These are phyloP conservation scores for Melinaea menophilus DNA, from an alignment of 2,888 invertebrate genomes.

Conservation along the genomic window DNA sequence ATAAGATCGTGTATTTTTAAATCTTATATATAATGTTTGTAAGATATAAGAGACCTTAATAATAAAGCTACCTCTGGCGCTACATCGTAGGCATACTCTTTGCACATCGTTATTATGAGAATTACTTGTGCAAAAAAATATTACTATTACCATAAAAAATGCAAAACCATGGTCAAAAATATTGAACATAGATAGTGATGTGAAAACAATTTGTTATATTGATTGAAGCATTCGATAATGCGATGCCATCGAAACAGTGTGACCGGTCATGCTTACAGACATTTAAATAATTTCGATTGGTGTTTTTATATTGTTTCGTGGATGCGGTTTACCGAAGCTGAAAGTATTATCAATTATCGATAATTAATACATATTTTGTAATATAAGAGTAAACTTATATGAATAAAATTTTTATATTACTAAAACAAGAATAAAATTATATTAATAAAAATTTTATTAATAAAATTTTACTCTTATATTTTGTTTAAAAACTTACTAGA, in stretches of 20 bases:
- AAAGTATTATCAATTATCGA: not conserved
- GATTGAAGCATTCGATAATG: slow-evolving; percentile 23
- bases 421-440: too few species aligned
- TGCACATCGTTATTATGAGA: too few species aligned
- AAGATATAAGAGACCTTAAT: too few species aligned
- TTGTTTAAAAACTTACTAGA: too few species aligned
- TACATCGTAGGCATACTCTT: too few species aligned
- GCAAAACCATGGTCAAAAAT: too few species aligned
- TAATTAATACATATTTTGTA: not conserved
- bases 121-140: too few species aligned
- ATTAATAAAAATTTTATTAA: not conserved
- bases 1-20: not conserved
- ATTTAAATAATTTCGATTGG: not conserved
- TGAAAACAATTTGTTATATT: slow-evolving; percentile 23
- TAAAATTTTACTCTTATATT: not conserved
- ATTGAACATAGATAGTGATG: slow-evolving; percentile 16
- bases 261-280: slow-evolving; percentile 9
- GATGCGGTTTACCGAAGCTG: not conserved
- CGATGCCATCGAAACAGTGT: slow-evolving; percentile 15
- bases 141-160: too few species aligned
- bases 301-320: not conserved
- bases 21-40: too few species aligned
- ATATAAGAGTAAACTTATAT: not conserved
- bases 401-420: not conserved
- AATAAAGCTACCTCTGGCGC: too few species aligned